These are phyloP conservation scores for Catalaphyllia jardinei DNA, from an alignment of 64 coral and sea anemone genomes.

Conservation along the genomic window DNA sequence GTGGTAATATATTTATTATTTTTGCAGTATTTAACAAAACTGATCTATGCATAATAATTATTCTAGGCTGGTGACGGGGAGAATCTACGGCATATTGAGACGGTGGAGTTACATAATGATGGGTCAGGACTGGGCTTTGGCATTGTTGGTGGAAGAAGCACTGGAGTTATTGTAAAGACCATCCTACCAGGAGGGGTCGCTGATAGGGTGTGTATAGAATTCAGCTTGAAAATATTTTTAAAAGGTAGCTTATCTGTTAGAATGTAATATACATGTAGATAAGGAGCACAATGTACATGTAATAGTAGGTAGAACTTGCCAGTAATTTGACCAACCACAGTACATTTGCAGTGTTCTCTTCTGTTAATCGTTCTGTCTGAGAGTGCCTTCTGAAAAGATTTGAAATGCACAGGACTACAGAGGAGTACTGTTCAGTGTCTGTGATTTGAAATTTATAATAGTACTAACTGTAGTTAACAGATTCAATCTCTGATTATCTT, in stretches of 20 bases:
- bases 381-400: no score
- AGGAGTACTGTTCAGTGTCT: no score
- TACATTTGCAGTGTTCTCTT: no score
- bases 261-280: no score
- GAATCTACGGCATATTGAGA: conserved; percentile 93
- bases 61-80: conserved; percentile 74
- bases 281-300: no score
- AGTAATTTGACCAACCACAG: no score
- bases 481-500: background rate
- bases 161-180: conserved; percentile 94
- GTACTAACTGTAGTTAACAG: no score
- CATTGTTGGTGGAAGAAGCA: conserved; percentile 93
- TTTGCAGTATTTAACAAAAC: background rate
- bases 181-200: conserved; percentile 94
- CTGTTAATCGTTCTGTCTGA: no score
- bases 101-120: conserved; percentile 92
- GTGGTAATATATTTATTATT: background rate
- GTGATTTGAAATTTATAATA: no score
- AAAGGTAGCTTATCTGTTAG: background rate
- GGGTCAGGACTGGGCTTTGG: conserved; percentile 95
- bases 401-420: no score
- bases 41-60: background rate
- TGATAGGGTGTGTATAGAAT: conserved; percentile 61
- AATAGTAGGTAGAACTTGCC: no score
- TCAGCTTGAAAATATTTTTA: background rate